Evolutionary conservation across 2,797 vertebrate species (phyloP).

Genomic region (Ateles fusciceps): DNA sequence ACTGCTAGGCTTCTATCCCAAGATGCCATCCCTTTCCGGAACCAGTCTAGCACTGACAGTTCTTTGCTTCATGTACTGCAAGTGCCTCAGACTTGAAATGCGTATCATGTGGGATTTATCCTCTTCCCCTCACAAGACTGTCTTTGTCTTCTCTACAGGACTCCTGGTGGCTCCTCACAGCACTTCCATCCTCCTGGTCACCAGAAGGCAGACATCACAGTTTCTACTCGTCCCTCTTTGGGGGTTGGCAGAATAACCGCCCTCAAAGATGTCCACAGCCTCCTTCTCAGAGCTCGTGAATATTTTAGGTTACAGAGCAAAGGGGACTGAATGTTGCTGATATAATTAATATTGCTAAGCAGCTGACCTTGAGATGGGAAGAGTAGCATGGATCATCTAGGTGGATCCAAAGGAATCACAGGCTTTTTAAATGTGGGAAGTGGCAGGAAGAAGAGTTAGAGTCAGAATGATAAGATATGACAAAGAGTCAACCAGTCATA

Average conservation of each 20-base stretch:
- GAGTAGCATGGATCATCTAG: neutral
- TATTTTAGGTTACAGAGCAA: neutral
- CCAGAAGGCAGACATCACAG: neutral
- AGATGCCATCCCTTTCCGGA: neutral
- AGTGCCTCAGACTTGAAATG: neutral
- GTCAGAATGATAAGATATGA: neutral
- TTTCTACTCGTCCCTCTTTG: neutral
- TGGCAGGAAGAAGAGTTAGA: neutral
- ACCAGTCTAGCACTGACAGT: neutral
- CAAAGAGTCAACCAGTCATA: neutral
- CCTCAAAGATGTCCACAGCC: neutral
- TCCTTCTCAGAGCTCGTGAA: neutral
- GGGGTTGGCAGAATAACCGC: neutral
- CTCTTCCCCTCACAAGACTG: neutral
- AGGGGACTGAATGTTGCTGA: neutral
- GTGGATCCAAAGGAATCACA: neutral
- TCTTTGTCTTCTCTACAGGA: neutral
- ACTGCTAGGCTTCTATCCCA: neutral
- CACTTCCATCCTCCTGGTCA: neutral
- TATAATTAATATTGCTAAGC: neutral
- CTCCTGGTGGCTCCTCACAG: neutral
- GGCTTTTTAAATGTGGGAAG: neutral
- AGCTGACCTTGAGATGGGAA: neutral
- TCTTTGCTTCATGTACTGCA: neutral
- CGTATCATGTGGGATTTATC: neutral